Evolutionary conservation across 2,113 vertebrate genomes (phyloP), one percentile per base, ranked within the genome.

Genomic region (Macquaria ambigua): DNA sequence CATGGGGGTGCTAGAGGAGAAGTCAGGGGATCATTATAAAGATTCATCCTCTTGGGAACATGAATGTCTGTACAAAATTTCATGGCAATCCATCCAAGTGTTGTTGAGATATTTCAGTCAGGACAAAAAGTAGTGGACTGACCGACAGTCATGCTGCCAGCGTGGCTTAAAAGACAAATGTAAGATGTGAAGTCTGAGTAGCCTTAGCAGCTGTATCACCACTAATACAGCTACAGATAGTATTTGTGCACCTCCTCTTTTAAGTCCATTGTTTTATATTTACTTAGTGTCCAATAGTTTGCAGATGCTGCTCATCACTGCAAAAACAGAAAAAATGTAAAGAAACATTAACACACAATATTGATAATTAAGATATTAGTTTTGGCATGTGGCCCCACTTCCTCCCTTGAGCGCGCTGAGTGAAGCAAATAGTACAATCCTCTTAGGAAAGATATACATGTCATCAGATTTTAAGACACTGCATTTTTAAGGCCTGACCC

Each of bases 361-460:
- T 70, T 75, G 78, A 67, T 63, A 84, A 74, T 79, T 64, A 85
- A 75, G 59, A 25, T 75, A 67, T 56, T 61, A 59, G 68, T 86
- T 81, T 74, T 69, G 74, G 74, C 52, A 58, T 59, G 59, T 21
- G 64, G 83, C 80, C 74, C 43, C 55, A 59, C 82, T 82, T 81
- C 85, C 67, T 81, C 71, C 66, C 59, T 56, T 21, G 63, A 83
- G 69, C 74, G 64, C 2, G 3, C 34, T 74, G 25, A 77, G 55
- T 71, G 55, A 78, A 75, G 83, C 74, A 91, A 91, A 83, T 39
- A 46, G 63, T 43, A 52, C 63, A 77, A 73, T 87, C 83, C 89
- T 80, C 88, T 25, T 18, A 48, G 86, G 83, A 83, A 87, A 87
- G 79, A 90, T 92, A 86, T 83, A 91, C 74, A 89, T 85, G 87